These are phyloP conservation scores for Hippasteria phrygiana DNA, from an alignment of 53 echinoderm and acorn worm genomes.

Conservation along the genomic window DNA sequence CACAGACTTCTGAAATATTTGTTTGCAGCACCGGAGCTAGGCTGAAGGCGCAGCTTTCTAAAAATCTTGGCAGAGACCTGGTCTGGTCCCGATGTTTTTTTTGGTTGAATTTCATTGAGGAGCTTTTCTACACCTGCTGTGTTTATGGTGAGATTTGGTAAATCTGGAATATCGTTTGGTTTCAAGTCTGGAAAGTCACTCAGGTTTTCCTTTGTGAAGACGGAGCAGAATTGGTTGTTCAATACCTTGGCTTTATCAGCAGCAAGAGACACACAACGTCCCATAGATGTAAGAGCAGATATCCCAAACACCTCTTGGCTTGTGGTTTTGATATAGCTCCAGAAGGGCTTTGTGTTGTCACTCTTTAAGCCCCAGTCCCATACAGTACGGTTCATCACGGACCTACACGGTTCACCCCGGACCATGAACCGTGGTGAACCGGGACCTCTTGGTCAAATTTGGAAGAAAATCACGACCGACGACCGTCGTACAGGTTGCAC, in stretches of 20 bases:
- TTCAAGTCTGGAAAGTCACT: not conserved
- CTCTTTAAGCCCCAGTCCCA: no score
- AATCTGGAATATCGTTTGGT: no score
- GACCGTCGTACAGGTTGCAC: no score
- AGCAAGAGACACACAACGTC: slow-evolving; percentile 45
- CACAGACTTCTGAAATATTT: not conserved
- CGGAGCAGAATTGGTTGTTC: not conserved
- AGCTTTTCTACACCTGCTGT: not conserved
- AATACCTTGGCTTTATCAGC: not conserved
- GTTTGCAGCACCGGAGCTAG: not conserved
- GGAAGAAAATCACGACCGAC: no score
- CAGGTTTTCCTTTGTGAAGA: slow-evolving; percentile 15
- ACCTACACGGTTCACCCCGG: no score
- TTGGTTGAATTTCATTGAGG: not conserved
- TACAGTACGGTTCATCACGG: no score
- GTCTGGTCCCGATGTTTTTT: not conserved
- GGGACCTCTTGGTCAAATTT: no score
- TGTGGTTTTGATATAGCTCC: slow-evolving; percentile 63
- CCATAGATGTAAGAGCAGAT: slow-evolving; percentile 20
- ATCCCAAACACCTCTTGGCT: slow-evolving; percentile 58
- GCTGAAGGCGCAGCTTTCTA: not conserved
- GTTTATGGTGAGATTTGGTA: not conserved
- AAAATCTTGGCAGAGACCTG: not conserved
- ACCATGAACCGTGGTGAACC: no score
- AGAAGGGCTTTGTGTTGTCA: slow-evolving; percentile 51